Percentiles rank a stretch among this genome's conserved stretches.
These are phyloP conservation scores for Sebastes hubbsi DNA, from an alignment of 2,797 vertebrate species.

Conservation along the genomic window DNA sequence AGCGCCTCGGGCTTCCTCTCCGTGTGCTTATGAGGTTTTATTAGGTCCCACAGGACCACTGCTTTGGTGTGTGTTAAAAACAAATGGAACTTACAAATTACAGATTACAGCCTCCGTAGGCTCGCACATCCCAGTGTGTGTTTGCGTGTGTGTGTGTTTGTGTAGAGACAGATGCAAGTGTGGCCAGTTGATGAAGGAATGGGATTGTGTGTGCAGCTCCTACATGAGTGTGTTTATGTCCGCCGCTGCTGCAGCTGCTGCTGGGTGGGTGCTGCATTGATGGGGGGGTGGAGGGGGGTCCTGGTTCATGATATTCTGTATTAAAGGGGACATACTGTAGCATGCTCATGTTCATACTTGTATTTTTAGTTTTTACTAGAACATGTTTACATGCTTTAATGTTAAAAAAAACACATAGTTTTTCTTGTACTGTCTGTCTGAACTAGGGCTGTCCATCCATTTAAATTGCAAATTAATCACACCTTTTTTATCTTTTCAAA, in stretches of 20 bases:
- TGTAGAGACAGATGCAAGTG: conserved; percentile 24
- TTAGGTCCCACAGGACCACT: conserved; percentile 73
- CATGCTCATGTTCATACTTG: not conserved
- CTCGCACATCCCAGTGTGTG: not conserved
- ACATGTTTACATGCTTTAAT: too few relatives aligned
- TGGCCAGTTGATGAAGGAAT: conserved; percentile 49
- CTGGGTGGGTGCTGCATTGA: conserved; percentile 24
- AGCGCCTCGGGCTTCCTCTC: conserved; percentile 73
- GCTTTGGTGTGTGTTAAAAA: conserved; percentile 79
- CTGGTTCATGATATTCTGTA: not conserved
- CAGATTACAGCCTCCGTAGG: conserved; percentile 74
- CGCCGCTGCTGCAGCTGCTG: conserved; percentile 10
- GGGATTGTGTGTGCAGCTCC: conserved; percentile 13
- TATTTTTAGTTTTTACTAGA: not conserved
- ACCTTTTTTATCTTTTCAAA: too few relatives aligned
- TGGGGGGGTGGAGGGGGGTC: not conserved
- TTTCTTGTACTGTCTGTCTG: too few relatives aligned
- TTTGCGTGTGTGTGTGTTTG: not conserved
- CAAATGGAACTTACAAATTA: conserved; percentile 82
- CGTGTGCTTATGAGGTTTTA: conserved; percentile 78
- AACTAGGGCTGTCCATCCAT: too few relatives aligned
- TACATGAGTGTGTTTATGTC: conserved; percentile 12
- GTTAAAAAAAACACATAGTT: too few relatives aligned
- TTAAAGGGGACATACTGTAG: not conserved
- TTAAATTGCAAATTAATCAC: too few relatives aligned